Percentiles rank a stretch among this genome's conserved stretches.
phyloP scores from a whole-genome alignment of 2,113 vertebrate species.

The Pampusana beccarii region DNA sequence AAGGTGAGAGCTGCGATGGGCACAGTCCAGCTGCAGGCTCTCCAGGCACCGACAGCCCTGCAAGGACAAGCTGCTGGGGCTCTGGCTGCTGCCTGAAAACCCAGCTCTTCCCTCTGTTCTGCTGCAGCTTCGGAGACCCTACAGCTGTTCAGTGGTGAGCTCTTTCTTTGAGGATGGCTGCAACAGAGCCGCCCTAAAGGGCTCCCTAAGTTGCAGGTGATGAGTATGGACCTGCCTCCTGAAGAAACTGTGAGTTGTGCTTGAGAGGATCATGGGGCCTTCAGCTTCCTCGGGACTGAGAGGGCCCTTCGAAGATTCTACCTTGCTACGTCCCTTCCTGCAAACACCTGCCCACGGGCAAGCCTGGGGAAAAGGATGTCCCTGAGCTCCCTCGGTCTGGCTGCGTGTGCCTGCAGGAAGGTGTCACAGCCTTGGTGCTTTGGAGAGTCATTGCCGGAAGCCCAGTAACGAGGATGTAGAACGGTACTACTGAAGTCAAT shows the following conservation, averaged over 20 bases:
- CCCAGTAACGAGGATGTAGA: accelerated
- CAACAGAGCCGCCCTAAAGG: neutral
- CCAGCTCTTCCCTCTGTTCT: neutral
- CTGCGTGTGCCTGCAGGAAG: neutral
- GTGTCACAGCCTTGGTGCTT: neutral
- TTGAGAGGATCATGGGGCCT: accelerated
- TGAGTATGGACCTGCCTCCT: neutral
- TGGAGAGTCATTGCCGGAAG: neutral
- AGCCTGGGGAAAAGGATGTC: neutral
- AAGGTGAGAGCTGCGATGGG: accelerated
- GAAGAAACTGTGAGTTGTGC: neutral
- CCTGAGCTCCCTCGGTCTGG: neutral
- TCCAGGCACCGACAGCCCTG: neutral
- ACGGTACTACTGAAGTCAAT: accelerated
- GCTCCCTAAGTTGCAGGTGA: neutral
- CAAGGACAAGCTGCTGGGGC: neutral
- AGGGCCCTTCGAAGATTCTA: neutral
- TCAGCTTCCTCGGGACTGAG: neutral
- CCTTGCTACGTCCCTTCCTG: accelerated
- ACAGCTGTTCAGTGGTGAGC: neutral
- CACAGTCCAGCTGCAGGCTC: accelerated
- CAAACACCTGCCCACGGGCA: neutral
- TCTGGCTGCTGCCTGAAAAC: neutral
- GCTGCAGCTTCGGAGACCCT: neutral
- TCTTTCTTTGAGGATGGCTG: neutral